A percentile compares a stretch with the other conserved stretches of the same genome.
Evolutionary conservation across 2,888 invertebrate genomes (phyloP).

Genomic region (Pharmacophagus antenor): DNA sequence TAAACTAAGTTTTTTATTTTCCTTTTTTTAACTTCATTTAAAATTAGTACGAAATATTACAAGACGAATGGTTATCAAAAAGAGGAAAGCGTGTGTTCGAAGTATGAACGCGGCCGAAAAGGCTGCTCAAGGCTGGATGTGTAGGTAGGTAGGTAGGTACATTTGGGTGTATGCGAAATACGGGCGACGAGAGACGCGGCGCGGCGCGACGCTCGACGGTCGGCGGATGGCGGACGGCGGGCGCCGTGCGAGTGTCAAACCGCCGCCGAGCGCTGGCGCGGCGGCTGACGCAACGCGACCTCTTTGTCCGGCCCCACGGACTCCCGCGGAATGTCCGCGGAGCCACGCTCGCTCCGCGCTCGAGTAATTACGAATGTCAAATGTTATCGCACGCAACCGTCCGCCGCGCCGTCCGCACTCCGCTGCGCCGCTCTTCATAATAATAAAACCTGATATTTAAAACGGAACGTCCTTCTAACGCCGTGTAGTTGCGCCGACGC

Average conservation of each 20-base stretch:
- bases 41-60: no score
- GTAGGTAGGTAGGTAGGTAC: slow-evolving; percentile 52
- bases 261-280: slow-evolving; percentile 39
- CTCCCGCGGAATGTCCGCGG: slow-evolving; percentile 48
- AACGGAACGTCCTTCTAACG: slow-evolving; percentile 82
- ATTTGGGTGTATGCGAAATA: slow-evolving; percentile 62
- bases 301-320: slow-evolving; percentile 67
- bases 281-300: slow-evolving; percentile 77
- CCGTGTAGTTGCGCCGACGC: slow-evolving; percentile 82
- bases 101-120: slow-evolving; percentile 54
- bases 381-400: slow-evolving; percentile 81
- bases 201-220: slow-evolving; percentile 27
- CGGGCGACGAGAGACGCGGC: slow-evolving; percentile 42
- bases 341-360: slow-evolving; percentile 62
- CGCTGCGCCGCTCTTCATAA: slow-evolving; percentile 81
- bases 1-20: background rate
- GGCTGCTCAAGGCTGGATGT: slow-evolving; percentile 61
- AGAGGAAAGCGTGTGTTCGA: slow-evolving; percentile 6
- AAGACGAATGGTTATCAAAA: background rate
- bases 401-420: slow-evolving; percentile 76
- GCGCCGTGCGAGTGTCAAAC: slow-evolving; percentile 39
- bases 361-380: slow-evolving; percentile 81
- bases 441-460: slow-evolving; percentile 82
- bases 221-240: slow-evolving; percentile 36
- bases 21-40: no score